A percentile compares a stretch with the other conserved stretches of the same genome.
phyloP scores from a whole-genome alignment of 1,140 invertebrate genomes.

The Drosophila subpulchrella region DNA sequence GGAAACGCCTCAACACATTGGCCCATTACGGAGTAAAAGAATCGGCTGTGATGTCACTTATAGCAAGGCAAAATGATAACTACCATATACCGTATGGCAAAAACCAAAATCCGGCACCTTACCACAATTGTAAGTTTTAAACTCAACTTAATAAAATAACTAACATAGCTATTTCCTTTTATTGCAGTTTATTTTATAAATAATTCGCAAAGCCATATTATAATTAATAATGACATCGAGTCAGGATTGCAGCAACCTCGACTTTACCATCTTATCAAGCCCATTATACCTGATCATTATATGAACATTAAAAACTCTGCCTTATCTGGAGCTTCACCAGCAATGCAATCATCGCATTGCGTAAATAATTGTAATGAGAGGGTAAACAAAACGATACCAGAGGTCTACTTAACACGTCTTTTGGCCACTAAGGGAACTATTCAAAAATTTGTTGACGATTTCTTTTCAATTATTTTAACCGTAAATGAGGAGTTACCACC shows the following conservation, averaged over 20 bases:
- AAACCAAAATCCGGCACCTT: constrained; percentile 90
- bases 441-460: constrained; percentile 98
- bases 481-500: constrained; percentile 95
- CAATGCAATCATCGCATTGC: constrained; percentile 33
- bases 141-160: too few relatives aligned
- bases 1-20: constrained; percentile 96
- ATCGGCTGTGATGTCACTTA: constrained; percentile 96
- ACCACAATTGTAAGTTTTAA: constrained; percentile 88
- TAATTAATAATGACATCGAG: constrained; percentile 91
- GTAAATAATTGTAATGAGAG: constrained; percentile 86
- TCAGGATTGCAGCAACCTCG: constrained; percentile 85
- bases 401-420: constrained; percentile 96
- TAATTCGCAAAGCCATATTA: constrained; percentile 91
- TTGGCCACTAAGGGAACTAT: constrained; percentile 97
- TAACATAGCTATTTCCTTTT: not conserved
- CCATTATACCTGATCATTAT: constrained; percentile 86
- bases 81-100: constrained; percentile 90
- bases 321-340: constrained; percentile 63
- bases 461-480: constrained; percentile 94
- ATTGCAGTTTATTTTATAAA: constrained; percentile 82
- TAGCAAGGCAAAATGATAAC: constrained; percentile 93
- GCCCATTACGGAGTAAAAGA: constrained; percentile 97
- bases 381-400: constrained; percentile 96
- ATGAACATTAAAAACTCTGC: constrained; percentile 84
- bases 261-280: constrained; percentile 94